Evolutionary conservation across 2,797 vertebrate genomes (phyloP).

Genomic region (Phataginus tricuspis): DNA sequence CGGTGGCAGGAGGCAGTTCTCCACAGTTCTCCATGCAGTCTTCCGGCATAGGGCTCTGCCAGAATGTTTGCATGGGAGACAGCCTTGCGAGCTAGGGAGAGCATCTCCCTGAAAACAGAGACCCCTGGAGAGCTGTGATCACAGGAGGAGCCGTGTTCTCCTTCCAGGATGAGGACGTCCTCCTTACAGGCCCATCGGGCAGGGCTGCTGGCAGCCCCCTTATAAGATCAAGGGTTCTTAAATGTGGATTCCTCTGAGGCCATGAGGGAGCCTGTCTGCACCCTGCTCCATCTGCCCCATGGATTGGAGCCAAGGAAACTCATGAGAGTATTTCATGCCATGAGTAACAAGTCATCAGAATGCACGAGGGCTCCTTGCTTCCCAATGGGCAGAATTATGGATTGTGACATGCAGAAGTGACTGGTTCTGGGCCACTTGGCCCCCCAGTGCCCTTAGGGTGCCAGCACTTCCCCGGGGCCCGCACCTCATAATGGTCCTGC

Average conservation of each 20-base stretch:
- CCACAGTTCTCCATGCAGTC: too few relatives aligned
- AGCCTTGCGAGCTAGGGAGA: neutral
- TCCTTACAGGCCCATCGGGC: too few relatives aligned
- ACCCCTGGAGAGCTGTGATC: neutral
- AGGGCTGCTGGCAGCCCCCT: neutral
- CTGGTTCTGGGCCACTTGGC: rapidly evolving
- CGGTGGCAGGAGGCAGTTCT: neutral
- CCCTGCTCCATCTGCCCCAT: neutral
- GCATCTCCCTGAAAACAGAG: neutral
- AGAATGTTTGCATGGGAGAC: neutral
- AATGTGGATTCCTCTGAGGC: neutral
- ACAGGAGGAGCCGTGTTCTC: too few relatives aligned
- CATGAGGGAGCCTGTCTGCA: too few relatives aligned
- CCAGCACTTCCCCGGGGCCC: neutral
- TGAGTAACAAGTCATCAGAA: neutral
- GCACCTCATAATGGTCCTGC: neutral
- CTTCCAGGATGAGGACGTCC: neutral
- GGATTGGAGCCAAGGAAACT: too few relatives aligned
- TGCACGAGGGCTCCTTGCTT: neutral
- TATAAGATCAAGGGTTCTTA: neutral
- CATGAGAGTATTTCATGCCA: too few relatives aligned
- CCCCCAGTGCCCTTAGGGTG: rapidly evolving
- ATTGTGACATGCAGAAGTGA: rapidly evolving
- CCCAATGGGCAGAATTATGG: neutral
- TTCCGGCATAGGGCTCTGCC: too few relatives aligned